Evolutionary conservation across 1,140 invertebrate species (phyloP).

Genomic region (Brachionus angularis): DNA sequence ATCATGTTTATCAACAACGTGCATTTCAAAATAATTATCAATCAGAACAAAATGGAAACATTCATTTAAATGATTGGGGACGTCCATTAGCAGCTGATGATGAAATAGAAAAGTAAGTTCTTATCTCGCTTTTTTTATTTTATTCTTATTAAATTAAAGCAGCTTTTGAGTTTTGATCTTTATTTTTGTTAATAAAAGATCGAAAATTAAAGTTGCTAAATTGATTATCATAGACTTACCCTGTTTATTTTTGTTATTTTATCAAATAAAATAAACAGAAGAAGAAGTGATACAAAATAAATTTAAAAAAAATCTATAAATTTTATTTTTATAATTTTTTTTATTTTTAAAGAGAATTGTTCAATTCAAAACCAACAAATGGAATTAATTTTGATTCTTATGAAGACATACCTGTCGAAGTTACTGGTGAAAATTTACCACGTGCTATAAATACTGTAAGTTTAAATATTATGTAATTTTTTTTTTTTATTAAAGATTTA

Average conservation of each 20-base stretch:
- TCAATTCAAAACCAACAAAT: conserved; percentile 60
- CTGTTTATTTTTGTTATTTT: background rate
- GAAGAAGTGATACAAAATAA: conserved; percentile 25
- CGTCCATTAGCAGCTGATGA: background rate
- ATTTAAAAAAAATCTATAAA: background rate
- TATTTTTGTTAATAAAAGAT: background rate
- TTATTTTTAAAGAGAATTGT: conserved; percentile 26
- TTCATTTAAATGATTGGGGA: conserved; percentile 11
- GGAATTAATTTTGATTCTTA: conserved; percentile 99
- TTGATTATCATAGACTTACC: conserved; percentile 2
- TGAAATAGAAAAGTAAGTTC: conserved; percentile 5
- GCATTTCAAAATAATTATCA: no score
- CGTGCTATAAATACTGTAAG: conserved; percentile 65
- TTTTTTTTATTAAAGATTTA: conserved; percentile 15
- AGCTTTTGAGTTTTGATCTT: conserved; percentile 41
- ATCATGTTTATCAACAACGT: no score
- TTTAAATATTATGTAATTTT: no score
- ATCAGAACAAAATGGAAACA: no score
- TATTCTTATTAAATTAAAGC: background rate
- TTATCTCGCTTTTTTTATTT: background rate
- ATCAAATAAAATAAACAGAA: conserved; percentile 17
- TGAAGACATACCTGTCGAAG: conserved; percentile 99
- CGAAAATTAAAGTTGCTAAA: conserved; percentile 39
- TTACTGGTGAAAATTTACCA: conserved; percentile 87
- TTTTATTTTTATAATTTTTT: background rate